Evolutionary conservation across 2,113 vertebrate species (phyloP).

Genomic region (Xenus cinereus): DNA sequence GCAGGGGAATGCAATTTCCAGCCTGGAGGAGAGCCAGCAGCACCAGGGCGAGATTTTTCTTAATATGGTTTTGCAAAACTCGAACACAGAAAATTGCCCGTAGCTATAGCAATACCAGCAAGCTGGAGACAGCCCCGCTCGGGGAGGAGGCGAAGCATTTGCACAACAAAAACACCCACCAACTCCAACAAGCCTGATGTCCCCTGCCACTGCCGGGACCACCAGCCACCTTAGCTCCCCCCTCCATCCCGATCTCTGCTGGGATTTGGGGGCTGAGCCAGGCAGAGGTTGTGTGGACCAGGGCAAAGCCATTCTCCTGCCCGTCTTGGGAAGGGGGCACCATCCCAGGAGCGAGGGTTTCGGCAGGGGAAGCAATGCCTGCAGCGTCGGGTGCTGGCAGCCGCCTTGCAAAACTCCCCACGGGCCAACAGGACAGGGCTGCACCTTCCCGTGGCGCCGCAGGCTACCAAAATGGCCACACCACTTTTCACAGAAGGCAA

Average conservation of each 20-base stretch:
- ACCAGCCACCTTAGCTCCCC: neutral
- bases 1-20: slow-evolving; percentile 64
- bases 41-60: slow-evolving; percentile 53
- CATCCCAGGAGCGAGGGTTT: fast-evolving
- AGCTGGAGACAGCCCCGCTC: neutral
- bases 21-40: slow-evolving; percentile 60
- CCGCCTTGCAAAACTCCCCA: neutral
- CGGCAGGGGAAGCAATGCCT: neutral
- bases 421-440: fast-evolving
- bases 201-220: fast-evolving
- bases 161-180: neutral
- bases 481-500: neutral
- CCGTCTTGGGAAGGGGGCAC: fast-evolving
- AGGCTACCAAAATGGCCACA: fast-evolving
- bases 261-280: neutral
- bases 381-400: fast-evolving
- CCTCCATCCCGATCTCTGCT: fast-evolving
- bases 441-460: neutral
- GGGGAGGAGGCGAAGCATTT: neutral
- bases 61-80: slow-evolving; percentile 50
- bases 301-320: neutral
- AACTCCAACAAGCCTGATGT: neutral
- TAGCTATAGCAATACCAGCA: neutral
- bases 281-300: fast-evolving
- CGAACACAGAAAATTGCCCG: neutral